Evolutionary conservation across 2,888 invertebrate genomes (phyloP).

Genomic region (Phania funesta): DNA sequence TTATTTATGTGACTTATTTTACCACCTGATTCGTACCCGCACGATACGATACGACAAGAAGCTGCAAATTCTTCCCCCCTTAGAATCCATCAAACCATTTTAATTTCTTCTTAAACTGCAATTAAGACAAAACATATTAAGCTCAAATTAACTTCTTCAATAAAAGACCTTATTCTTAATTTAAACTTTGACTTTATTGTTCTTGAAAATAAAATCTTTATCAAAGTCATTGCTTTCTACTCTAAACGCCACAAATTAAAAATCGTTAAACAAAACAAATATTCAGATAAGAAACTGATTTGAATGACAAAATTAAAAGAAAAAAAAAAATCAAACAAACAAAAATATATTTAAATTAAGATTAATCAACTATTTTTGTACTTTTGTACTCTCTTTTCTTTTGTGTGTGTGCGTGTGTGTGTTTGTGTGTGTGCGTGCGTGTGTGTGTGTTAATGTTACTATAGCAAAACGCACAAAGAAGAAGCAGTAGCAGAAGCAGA

Average conservation of each 20-base stretch:
- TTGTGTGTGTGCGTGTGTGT: not conserved
- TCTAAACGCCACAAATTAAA: not conserved
- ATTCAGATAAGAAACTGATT: constrained; percentile 18
- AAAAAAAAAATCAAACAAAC: not conserved
- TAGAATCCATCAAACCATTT: too few relatives aligned
- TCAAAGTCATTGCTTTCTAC: constrained; percentile 23
- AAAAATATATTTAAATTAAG: constrained; percentile 27
- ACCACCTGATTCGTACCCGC: too few relatives aligned
- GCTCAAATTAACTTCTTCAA: too few relatives aligned
- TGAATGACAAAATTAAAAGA: constrained; percentile 9
- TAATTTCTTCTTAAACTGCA: too few relatives aligned
- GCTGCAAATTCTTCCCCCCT: too few relatives aligned
- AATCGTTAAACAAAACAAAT: not conserved
- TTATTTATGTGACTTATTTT: too few relatives aligned
- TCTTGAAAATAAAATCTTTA: not conserved
- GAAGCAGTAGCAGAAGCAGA: not conserved
- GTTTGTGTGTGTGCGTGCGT: not conserved
- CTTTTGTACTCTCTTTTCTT: constrained; percentile 4
- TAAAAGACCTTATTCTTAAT: too few relatives aligned
- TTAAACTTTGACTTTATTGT: not conserved
- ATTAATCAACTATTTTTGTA: constrained; percentile 22
- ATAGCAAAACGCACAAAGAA: too few relatives aligned
- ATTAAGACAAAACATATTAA: too few relatives aligned
- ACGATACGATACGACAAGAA: too few relatives aligned
- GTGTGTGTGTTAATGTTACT: too few relatives aligned